Conservation (phyloP, 2,888 invertebrate genomes). For the Agrochola circellaris region DNA sequence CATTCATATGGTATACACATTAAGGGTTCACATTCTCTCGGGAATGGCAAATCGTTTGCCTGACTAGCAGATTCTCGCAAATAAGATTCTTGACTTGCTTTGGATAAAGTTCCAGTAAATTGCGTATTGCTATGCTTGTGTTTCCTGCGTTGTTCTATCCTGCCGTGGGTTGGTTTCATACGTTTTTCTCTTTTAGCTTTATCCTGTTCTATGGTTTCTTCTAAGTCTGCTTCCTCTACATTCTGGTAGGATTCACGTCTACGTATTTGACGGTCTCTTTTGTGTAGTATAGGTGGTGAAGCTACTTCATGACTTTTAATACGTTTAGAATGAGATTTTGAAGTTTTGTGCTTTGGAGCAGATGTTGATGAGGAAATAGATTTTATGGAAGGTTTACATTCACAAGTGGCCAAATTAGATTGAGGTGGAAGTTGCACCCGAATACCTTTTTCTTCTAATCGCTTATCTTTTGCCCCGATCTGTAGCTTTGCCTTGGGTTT, state of each 20-base stretch:
- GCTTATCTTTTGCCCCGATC: constrained; percentile 16
- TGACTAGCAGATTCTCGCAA: constrained; percentile 37
- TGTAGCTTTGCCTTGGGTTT: constrained; percentile 20
- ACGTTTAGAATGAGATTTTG: constrained; percentile 16
- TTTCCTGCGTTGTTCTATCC: constrained; percentile 3
- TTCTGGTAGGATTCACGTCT: constrained; percentile 1
- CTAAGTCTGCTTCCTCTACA: not conserved
- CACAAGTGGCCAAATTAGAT: constrained; percentile 9
- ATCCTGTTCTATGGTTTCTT: constrained; percentile 15
- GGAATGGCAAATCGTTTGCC: constrained; percentile 31
- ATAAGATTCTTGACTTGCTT: constrained; percentile 37
- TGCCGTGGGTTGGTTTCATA: constrained; percentile 1
- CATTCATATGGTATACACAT: constrained; percentile 68
- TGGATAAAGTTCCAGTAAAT: constrained; percentile 1
- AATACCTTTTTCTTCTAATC: constrained; percentile 19
- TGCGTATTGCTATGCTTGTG: constrained; percentile 19
- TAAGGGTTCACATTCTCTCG: constrained; percentile 63
- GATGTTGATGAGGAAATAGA: constrained; percentile 36
- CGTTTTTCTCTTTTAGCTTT: constrained; percentile 24
- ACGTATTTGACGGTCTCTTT: constrained; percentile 11
- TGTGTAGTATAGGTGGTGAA: not conserved
- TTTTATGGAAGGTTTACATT: constrained; percentile 34
- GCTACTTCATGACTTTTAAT: constrained; percentile 2
- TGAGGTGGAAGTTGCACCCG: constrained; percentile 13
- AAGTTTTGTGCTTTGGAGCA: constrained; percentile 25